These are phyloP conservation scores for Onchidella celtica DNA, from an alignment of 2,888 invertebrate species.

Conservation along the genomic window DNA sequence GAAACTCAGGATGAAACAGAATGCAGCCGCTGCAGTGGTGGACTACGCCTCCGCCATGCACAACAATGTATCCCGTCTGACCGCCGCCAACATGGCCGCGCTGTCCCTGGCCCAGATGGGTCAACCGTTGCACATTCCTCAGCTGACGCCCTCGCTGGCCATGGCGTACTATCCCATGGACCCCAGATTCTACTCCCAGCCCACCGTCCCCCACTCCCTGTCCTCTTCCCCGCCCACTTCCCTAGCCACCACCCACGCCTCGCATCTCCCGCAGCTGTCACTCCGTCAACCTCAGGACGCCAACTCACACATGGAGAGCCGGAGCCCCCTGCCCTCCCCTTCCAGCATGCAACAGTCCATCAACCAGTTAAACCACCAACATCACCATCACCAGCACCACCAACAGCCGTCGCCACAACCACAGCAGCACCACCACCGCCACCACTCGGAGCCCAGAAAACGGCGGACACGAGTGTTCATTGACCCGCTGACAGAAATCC, in stretches of 20 bases:
- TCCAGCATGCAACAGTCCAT: slow-evolving; percentile 39
- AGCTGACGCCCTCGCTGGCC: slow-evolving; percentile 71
- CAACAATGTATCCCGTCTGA: slow-evolving; percentile 47
- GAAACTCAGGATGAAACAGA: slow-evolving; percentile 45
- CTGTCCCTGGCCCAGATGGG: slow-evolving; percentile 59
- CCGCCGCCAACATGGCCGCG: slow-evolving; percentile 58
- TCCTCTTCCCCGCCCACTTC: slow-evolving; percentile 27
- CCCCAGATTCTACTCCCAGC: slow-evolving; percentile 69
- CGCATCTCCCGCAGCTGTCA: not conserved
- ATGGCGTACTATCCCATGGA: slow-evolving; percentile 75
- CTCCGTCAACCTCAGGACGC: slow-evolving; percentile 37
- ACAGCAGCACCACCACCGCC: slow-evolving; percentile 41
- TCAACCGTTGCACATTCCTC: slow-evolving; percentile 71
- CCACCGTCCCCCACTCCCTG: slow-evolving; percentile 45
- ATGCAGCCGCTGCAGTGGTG: slow-evolving; percentile 28
- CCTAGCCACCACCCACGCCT: slow-evolving; percentile 1
- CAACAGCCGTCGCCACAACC: slow-evolving; percentile 29
- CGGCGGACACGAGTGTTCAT: slow-evolving; percentile 99
- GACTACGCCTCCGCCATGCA: slow-evolving; percentile 47
- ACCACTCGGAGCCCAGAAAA: slow-evolving; percentile 81
- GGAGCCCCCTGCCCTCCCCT: slow-evolving; percentile 42
- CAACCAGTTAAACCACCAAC: slow-evolving; percentile 26
- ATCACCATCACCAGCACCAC: slow-evolving; percentile 48
- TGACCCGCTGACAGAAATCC: slow-evolving; percentile 98
- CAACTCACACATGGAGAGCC: slow-evolving; percentile 18